phyloP scores from a whole-genome alignment of 2,888 invertebrate genomes.

The Aricia artaxerxes region DNA sequence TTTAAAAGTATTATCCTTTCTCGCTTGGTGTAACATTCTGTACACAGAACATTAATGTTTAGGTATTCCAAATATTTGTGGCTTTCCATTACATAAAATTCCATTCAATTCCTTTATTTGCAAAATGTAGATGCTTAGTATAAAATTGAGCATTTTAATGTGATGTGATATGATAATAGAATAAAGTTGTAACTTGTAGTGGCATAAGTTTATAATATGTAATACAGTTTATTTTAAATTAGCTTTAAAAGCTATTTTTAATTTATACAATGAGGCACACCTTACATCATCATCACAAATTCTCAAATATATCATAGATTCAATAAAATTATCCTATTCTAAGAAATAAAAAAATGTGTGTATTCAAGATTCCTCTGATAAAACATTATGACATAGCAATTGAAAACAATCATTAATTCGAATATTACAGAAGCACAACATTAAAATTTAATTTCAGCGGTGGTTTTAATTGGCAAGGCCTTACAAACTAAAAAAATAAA shows the following conservation, averaged over 20 bases:
- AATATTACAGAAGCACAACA: neutral
- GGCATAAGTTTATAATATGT: neutral
- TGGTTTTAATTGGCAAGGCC: slow-evolving; percentile 24
- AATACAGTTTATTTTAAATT: neutral
- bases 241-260: slow-evolving; percentile 4
- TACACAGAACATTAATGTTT: too few species aligned
- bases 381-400: neutral
- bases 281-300: neutral
- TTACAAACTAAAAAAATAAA: slow-evolving; percentile 4
- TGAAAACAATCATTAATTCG: neutral
- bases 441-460: neutral
- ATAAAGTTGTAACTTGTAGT: neutral
- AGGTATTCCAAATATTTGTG: too few species aligned
- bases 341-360: neutral
- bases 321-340: slow-evolving; percentile 1
- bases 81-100: too few species aligned
- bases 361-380: neutral
- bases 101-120: too few species aligned
- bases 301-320: neutral
- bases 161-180: neutral
- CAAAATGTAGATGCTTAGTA: neutral
- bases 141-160: slow-evolving; percentile 2
- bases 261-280: neutral
- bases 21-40: too few species aligned
- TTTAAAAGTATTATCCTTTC: too few species aligned